phyloP scores from a whole-genome alignment of 2,888 invertebrate genomes.

The Dyspetes luteomarginatus region DNA sequence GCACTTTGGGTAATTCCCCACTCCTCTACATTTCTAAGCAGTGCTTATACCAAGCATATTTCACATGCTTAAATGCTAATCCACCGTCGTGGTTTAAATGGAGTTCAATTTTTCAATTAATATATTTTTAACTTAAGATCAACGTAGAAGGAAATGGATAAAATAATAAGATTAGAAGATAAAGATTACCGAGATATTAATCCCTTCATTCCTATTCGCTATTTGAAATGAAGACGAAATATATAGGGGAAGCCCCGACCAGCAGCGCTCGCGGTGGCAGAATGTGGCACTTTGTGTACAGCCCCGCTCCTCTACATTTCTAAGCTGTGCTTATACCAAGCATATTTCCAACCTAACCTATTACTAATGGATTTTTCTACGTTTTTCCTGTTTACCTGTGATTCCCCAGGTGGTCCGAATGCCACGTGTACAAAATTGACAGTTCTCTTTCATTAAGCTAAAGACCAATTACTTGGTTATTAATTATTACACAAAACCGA shows the following conservation, averaged over 20 bases:
- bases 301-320: background rate
- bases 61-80: too few species aligned
- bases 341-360: too few species aligned
- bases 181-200: slow-evolving; percentile 1
- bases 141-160: too few species aligned
- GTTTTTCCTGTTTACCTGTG: background rate
- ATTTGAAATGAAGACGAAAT: background rate
- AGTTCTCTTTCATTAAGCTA: background rate
- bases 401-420: background rate
- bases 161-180: background rate
- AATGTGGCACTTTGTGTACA: background rate
- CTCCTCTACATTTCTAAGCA: background rate
- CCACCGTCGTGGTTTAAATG: too few species aligned
- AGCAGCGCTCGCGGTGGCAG: background rate
- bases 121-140: too few species aligned
- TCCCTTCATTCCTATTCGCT: background rate
- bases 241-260: background rate
- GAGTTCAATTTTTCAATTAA: too few species aligned
- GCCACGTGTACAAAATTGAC: background rate
- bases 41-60: too few species aligned
- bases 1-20: background rate
- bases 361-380: background rate
- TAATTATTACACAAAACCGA: background rate
- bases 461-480: background rate
- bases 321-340: too few species aligned